Evolutionary conservation across 2,113 vertebrate species (phyloP).

Genomic region (Smithornis capensis): DNA sequence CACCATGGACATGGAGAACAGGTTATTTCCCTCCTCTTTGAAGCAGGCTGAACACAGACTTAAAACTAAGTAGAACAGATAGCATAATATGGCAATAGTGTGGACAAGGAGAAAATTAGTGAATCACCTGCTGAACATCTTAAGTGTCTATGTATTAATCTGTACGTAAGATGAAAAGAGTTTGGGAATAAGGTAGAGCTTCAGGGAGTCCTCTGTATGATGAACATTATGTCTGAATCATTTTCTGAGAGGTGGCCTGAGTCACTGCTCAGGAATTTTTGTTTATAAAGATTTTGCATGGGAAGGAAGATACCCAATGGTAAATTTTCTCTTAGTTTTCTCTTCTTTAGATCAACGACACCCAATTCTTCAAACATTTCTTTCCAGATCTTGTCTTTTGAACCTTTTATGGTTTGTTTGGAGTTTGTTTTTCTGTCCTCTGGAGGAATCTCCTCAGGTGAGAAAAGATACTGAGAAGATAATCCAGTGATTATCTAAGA

Average conservation of each 20-base stretch:
- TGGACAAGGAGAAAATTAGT: not conserved
- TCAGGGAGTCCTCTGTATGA: not conserved
- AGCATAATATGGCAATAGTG: not conserved
- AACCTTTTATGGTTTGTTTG: not conserved
- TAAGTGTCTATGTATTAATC: not conserved
- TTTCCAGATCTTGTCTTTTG: not conserved
- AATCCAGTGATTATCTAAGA: not conserved
- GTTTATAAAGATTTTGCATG: not conserved
- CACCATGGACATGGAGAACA: not conserved
- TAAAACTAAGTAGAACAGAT: not conserved
- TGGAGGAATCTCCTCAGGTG: rapidly evolving
- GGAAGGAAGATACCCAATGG: not conserved
- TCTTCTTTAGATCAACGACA: not conserved
- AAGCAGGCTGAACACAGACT: not conserved
- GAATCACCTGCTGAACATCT: not conserved
- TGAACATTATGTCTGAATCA: not conserved
- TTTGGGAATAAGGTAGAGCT: not conserved
- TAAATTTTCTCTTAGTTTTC: not conserved
- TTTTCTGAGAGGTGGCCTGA: not conserved
- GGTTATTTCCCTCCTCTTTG: not conserved
- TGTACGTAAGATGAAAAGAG: not conserved
- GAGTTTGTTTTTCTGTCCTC: not conserved
- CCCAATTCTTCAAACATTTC: not conserved
- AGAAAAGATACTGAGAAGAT: not conserved
- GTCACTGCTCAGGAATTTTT: rapidly evolving